These are phyloP conservation scores for Adoxophyes honmai DNA, from an alignment of 1,140 invertebrate species.

Conservation along the genomic window DNA sequence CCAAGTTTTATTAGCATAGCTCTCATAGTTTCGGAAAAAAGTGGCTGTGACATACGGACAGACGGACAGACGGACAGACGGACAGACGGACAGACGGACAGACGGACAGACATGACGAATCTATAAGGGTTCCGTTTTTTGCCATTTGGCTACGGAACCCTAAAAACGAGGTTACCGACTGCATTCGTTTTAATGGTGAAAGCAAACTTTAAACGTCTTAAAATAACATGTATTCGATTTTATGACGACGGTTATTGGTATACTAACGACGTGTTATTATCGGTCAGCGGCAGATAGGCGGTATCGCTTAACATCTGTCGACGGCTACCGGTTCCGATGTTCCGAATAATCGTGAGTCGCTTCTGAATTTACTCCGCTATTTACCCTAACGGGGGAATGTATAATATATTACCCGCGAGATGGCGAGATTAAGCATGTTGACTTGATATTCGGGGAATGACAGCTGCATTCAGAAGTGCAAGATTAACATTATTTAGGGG, in stretches of 20 bases:
- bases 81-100: too few relatives aligned
- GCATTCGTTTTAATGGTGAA: conserved; percentile 1
- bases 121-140: too few relatives aligned
- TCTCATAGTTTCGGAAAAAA: too few relatives aligned
- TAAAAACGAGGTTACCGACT: not conserved
- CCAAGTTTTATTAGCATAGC: too few relatives aligned
- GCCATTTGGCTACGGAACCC: too few relatives aligned
- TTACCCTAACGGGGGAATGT: conserved; percentile 12
- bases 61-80: too few relatives aligned
- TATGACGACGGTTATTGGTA: conserved; percentile 9
- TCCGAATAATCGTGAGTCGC: conserved; percentile 6
- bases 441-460: not conserved
- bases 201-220: conserved; percentile 1
- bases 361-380: conserved; percentile 2
- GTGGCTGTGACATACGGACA: too few relatives aligned
- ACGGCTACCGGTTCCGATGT: conserved; percentile 7
- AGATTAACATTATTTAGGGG: conserved; percentile 15
- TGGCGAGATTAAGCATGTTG: conserved; percentile 3
- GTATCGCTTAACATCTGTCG: conserved; percentile 13
- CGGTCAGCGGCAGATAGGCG: conserved; percentile 10
- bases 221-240: conserved; percentile 7
- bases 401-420: conserved; percentile 14
- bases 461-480: conserved; percentile 11
- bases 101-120: too few relatives aligned
- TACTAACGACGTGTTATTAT: conserved; percentile 13